phyloP scores from a whole-genome alignment of 2,797 vertebrate species.

The Gymnocypris eckloni region DNA sequence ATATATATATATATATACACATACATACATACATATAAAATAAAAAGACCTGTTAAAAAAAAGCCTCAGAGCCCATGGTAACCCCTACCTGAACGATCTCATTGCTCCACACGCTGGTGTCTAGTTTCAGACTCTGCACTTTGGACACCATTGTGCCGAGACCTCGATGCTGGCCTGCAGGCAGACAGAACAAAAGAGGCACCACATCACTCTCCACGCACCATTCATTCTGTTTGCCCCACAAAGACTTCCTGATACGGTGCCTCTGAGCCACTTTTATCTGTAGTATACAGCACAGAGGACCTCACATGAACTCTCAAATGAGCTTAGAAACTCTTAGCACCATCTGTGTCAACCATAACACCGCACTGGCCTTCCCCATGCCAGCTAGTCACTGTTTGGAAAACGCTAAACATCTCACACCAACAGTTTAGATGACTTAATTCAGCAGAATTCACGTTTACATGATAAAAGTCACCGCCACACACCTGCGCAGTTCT shows the following conservation, averaged over 20 bases:
- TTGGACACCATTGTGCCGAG: slow-evolving; percentile 94
- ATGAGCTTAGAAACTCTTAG: slow-evolving; percentile 34
- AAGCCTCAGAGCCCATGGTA: neutral
- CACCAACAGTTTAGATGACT: neutral
- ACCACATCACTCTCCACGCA: slow-evolving; percentile 52
- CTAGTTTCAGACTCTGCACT: slow-evolving; percentile 96
- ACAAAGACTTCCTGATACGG: slow-evolving; percentile 45
- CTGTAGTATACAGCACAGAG: slow-evolving; percentile 29
- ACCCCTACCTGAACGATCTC: slow-evolving; percentile 93
- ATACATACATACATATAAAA: too few species aligned
- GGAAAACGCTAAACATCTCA: neutral
- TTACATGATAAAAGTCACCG: neutral
- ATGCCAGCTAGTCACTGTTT: neutral
- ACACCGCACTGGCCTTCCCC: neutral
- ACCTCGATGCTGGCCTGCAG: slow-evolving; percentile 90
- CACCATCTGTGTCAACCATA: slow-evolving; percentile 24
- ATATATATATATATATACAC: too few species aligned
- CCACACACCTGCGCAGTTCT: slow-evolving; percentile 90
- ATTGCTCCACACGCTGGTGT: slow-evolving; percentile 97
- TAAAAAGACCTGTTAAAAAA: too few species aligned
- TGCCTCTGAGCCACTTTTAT: slow-evolving; percentile 53
- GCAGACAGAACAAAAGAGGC: slow-evolving; percentile 62
- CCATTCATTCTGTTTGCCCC: slow-evolving; percentile 49
- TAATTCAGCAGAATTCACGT: neutral
- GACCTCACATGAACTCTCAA: slow-evolving; percentile 30